Percentiles rank a stretch among this genome's conserved stretches.
These are phyloP conservation scores for Oreochromis niloticus DNA, from an alignment of 2,113 vertebrate species.

Conservation along the genomic window DNA sequence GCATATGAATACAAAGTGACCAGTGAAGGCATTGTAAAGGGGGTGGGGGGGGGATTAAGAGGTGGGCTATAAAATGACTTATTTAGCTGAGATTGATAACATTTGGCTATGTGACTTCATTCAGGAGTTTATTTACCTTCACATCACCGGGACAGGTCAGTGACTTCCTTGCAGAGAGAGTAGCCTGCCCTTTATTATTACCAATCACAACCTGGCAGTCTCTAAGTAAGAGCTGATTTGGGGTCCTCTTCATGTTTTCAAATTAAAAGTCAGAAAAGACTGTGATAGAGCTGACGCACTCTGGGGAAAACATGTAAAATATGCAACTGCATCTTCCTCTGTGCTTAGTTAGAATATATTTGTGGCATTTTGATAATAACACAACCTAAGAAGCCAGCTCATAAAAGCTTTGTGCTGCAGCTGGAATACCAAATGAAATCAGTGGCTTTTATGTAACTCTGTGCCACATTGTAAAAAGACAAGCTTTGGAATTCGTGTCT, in stretches of 20 bases:
- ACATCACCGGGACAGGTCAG: slow-evolving; percentile 24
- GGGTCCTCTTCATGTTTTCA: neutral
- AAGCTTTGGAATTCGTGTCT: neutral
- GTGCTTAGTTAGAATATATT: neutral
- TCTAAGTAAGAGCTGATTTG: neutral
- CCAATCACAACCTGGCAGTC: slow-evolving; percentile 1
- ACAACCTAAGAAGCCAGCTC: neutral
- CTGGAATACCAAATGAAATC: neutral
- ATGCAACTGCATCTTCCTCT: neutral
- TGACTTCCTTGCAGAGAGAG: slow-evolving; percentile 24
- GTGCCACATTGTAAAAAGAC: neutral
- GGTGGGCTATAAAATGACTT: slow-evolving; percentile 33
- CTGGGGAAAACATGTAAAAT: neutral
- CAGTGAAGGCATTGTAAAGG: neutral
- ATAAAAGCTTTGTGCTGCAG: neutral
- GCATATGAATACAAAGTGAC: slow-evolving; percentile 5
- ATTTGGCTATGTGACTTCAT: slow-evolving; percentile 55
- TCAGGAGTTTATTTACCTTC: slow-evolving; percentile 56
- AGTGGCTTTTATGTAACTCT: neutral
- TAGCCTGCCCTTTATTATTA: slow-evolving; percentile 21
- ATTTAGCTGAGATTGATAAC: slow-evolving; percentile 45
- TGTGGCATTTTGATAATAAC: neutral
- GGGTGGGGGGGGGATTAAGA: neutral
- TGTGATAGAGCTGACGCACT: neutral
- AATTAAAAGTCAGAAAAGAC: neutral